phyloP scores from a whole-genome alignment of 1,140 invertebrate species.

The Belonocnema kinseyi region DNA sequence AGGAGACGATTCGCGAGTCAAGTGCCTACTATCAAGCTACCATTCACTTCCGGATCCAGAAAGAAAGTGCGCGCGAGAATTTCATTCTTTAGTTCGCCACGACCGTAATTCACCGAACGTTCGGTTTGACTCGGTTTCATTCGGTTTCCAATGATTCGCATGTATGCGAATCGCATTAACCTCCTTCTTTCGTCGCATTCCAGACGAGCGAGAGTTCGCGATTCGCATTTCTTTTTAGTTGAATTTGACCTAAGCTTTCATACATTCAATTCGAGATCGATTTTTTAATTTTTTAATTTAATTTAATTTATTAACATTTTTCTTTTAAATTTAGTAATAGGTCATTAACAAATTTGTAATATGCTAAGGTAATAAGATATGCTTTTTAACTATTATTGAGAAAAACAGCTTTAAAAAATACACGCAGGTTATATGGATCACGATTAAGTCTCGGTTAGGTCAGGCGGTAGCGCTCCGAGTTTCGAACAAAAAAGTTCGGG shows the following conservation, averaged over 20 bases:
- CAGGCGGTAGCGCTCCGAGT: too few relatives aligned
- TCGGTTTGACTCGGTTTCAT: background rate
- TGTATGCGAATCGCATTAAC: conserved; percentile 61
- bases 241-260: conserved; percentile 9
- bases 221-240: conserved; percentile 40
- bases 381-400: too few relatives aligned
- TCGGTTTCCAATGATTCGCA: background rate
- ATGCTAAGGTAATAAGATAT: too few relatives aligned
- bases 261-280: conserved; percentile 15
- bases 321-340: too few relatives aligned
- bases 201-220: conserved; percentile 47
- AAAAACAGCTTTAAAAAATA: too few relatives aligned
- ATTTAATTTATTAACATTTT: too few relatives aligned
- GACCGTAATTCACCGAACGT: conserved; percentile 11
- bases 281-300: too few relatives aligned
- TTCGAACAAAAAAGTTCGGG: too few relatives aligned
- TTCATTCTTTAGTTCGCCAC: background rate
- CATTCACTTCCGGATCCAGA: conserved; percentile 26
- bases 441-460: too few relatives aligned
- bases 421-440: too few relatives aligned
- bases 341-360: too few relatives aligned
- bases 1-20: conserved; percentile 46
- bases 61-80: conserved; percentile 53
- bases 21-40: conserved; percentile 33
- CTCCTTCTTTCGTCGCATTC: conserved; percentile 57